phyloP scores from a whole-genome alignment of 2,888 invertebrate genomes.

The Tetragonula carbonaria region DNA sequence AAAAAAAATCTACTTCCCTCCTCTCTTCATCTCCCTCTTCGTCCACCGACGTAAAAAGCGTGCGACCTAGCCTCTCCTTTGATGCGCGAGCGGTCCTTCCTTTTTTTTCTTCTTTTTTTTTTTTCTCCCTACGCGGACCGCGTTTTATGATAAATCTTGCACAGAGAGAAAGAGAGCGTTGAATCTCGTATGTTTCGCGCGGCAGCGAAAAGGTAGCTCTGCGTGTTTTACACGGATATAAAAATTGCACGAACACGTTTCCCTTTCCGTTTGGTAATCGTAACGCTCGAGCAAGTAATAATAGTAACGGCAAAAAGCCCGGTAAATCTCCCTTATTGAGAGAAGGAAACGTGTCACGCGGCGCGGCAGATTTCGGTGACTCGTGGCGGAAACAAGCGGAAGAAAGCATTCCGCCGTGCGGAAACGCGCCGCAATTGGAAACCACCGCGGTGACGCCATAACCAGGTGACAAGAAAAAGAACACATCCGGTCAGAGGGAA shows the following conservation, averaged over 20 bases:
- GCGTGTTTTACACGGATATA: too few relatives aligned
- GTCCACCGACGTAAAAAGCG: constrained; percentile 3
- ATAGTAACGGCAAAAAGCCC: not conserved
- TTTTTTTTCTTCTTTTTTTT: constrained; percentile 12
- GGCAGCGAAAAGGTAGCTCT: constrained; percentile 2
- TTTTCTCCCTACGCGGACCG: not conserved
- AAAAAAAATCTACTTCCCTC: not conserved
- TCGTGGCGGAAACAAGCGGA: too few relatives aligned
- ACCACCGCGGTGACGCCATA: constrained; percentile 17
- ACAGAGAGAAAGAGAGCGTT: not conserved
- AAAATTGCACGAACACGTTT: not conserved
- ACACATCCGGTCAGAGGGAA: constrained; percentile 30
- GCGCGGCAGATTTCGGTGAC: too few relatives aligned
- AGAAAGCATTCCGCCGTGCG: not conserved
- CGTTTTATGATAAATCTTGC: constrained; percentile 30
- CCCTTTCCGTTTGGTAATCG: too few relatives aligned
- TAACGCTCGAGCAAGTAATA: not conserved
- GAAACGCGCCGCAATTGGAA: not conserved
- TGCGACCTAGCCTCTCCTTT: constrained; percentile 24
- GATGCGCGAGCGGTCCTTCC: constrained; percentile 3
- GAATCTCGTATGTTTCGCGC: constrained; percentile 23
- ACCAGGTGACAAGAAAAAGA: constrained; percentile 44
- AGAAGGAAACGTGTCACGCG: too few relatives aligned
- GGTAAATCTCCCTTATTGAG: too few relatives aligned
- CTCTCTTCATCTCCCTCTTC: too few relatives aligned